phyloP scores from a whole-genome alignment of 2,888 invertebrate species.

The Lasiommata megera region DNA sequence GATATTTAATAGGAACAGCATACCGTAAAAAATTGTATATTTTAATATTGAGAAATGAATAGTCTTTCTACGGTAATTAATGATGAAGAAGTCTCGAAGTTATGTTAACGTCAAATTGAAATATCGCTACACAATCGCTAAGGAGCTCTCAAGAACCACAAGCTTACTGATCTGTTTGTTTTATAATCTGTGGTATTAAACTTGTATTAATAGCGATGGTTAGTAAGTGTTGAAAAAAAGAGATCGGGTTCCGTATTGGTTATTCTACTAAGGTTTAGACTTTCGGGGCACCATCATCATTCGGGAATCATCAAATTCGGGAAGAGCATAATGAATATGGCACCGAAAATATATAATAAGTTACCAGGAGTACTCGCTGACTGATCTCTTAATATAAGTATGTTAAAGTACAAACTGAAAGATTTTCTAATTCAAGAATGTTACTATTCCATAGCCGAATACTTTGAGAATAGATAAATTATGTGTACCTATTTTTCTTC shows the following conservation, averaged over 20 bases:
- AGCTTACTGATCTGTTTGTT: conserved; percentile 7
- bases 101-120: conserved; percentile 45
- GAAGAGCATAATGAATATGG: too few species aligned
- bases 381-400: too few species aligned
- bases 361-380: too few species aligned
- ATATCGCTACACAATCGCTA: conserved; percentile 37
- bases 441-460: too few species aligned
- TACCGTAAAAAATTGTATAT: conserved; percentile 4
- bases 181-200: neutral
- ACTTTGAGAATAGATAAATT: too few species aligned
- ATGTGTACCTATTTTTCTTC: too few species aligned
- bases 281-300: too few species aligned
- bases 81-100: conserved; percentile 48
- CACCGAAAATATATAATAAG: too few species aligned
- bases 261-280: too few species aligned
- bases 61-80: conserved; percentile 40
- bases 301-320: too few species aligned
- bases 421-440: too few species aligned
- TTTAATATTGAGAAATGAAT: conserved; percentile 8
- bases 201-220: neutral
- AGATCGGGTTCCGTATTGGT: neutral
- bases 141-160: conserved; percentile 11
- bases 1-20: conserved; percentile 5
- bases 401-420: too few species aligned
- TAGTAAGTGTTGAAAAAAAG: neutral